Evolutionary conservation across 2,888 invertebrate genomes (phyloP), one percentile per base, ranked within the genome.

Genomic region (Cataglyphis cursor): DNA sequence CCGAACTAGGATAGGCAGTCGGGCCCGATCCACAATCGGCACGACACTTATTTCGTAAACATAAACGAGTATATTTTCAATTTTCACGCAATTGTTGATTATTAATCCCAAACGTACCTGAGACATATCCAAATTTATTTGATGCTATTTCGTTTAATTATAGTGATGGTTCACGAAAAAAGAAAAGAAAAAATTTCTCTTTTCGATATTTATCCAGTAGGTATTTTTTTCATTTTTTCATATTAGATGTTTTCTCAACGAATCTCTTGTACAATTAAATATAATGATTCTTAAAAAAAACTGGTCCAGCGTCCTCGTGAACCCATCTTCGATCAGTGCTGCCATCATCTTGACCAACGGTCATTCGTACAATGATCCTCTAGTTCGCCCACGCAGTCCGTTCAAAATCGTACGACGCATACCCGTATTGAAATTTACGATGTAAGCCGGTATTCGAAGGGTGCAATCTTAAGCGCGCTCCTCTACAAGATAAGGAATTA

Each of bases 401-500:
- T 91, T 90, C 85, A 72, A 84, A 70, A 81, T 66, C 78, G 64
- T 54, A 48, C 51, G 18, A 51, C 81, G 84, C 31, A 44, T 44
- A 85, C 85, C n/a, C 82, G 80, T n/a, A 35, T 12, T 88, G 81
- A 84, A 90, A 90, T 75, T 87, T 51, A 51, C 88, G 87, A 51
- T 38, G 61, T 24, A 76, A 65, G 74, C 61, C 62, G 64, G 18
- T 64, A 44, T 64, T 28, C 12, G 41, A 51, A 57, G 84, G 88
- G 88, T 92, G 91, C 93, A 93, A 94, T 93, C 93, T 93, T 93
- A 93, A 93, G 92, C 92, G 92, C 93, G 90, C 90, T 92, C 92
- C 92, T 93, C 92, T 92, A 94, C 94, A 94, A 93, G 94, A 94
- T 94, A 94, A 94, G 93, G 89, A 92, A 93, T 93, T 93, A 93